Evolutionary conservation across 2,888 invertebrate species (phyloP), one percentile per base, ranked within the genome.

Genomic region (Holacanthella duospinosa): DNA sequence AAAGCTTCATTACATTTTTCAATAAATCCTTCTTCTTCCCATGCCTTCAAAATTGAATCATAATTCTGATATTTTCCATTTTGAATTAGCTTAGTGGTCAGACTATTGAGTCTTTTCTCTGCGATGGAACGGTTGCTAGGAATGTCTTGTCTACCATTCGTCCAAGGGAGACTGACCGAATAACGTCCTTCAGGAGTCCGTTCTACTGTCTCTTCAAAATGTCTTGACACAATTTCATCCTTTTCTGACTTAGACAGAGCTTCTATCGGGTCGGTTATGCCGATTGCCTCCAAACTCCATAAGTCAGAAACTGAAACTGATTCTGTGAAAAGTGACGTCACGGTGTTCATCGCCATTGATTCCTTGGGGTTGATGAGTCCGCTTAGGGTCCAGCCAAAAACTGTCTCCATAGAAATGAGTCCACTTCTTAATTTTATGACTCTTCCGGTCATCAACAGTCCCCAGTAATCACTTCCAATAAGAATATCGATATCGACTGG

Each of bases 331-430:
- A n/a, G 12, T 6, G 29, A 12, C 6, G 25, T 25, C 27, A 28
- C 25, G 21, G n/a, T n/a, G n/a, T n/a, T n/a, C n/a, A 25, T 55
- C 21, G 6, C 56, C 16, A 26, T 9, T 25, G 28, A 28, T 6
- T 27, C 44, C 1, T 24, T 27, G 16, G 1, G n/a, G 0, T 28
- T 54, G 9, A 61, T 4, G 25, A 29, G 57, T 1, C 61, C 63
- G 24, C 29, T 62, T 0, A 66, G 27, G 0, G 59, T 55, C 69
- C 68, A 69, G 12, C 68, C 68, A 2, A 66, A 59, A 6, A 28
- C 55, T 9, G 68, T 68, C 27, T 68, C 59, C 1, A 60, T 44
- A 19, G 70, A 65, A 12, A 53, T 55, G 19, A 66, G 55, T 36
- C 66, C 66, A 62, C 24, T 54, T 0, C 48, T 36, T 2, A 66